Percentiles rank a stretch among this genome's conserved stretches.
Evolutionary conservation across 2,113 vertebrate genomes (phyloP).

Genomic region (Notechis scutatus): DNA sequence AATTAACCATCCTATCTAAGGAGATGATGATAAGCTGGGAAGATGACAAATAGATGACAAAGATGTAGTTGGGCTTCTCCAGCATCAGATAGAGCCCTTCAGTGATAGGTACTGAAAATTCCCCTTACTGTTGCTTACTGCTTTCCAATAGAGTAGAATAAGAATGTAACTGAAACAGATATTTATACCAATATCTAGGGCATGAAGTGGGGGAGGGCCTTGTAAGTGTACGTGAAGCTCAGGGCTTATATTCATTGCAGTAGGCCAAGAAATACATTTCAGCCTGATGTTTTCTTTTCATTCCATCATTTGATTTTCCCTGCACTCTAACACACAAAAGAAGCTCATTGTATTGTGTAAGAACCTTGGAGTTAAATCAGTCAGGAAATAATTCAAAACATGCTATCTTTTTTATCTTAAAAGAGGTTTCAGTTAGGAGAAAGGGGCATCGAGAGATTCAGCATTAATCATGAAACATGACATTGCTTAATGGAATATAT

Average conservation of each 20-base stretch:
- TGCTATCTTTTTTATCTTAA: constrained; percentile 6
- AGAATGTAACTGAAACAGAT: neutral
- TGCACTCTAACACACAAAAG: neutral
- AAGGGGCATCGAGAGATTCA: constrained; percentile 28
- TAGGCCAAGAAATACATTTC: too few species aligned
- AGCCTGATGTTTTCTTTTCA: neutral
- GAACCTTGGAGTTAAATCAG: neutral
- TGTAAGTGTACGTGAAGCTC: neutral
- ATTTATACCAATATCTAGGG: neutral
- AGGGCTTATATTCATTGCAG: neutral
- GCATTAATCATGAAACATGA: constrained; percentile 26
- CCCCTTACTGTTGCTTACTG: neutral
- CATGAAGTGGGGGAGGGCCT: neutral
- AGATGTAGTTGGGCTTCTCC: neutral
- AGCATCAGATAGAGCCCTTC: neutral
- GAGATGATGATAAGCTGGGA: neutral
- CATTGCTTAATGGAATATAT: constrained; percentile 48
- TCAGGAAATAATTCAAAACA: neutral
- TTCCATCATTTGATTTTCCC: too few species aligned
- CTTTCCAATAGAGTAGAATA: neutral
- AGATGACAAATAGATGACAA: neutral
- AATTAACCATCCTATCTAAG: neutral
- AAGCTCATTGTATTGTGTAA: neutral
- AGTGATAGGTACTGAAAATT: neutral
- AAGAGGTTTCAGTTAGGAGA: neutral